Base-by-base conservation (phyloP, 2,113 vertebrate species). In the Hippotragus niger region DNA sequence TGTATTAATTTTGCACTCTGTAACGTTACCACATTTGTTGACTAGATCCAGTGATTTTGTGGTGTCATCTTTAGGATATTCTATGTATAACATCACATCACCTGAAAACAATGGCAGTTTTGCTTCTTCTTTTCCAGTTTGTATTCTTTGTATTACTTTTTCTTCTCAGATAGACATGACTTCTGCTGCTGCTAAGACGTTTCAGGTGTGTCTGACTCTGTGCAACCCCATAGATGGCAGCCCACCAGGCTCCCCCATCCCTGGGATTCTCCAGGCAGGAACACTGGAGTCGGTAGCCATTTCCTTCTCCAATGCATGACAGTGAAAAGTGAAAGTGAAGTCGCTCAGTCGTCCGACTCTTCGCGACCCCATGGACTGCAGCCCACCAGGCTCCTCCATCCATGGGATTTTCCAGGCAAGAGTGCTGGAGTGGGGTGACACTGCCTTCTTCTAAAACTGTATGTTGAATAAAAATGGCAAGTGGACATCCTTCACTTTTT, bases 351-450 rank as follows among this genome's bases (percentile, higher is more conserved):
- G 9, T 58, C 57, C 2, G 1, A 58, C 57, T 58, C 57, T 58
- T 27, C 2, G 1, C 4, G 0, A 58, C 8, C 23, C 9, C 9
- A 27, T 58, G 9, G 23, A 27, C 9, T 58, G 9, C 57, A 58
- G 57, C 23, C 57, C 57, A 27, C 9, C 57, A 58, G 23, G 23
- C 23, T 58, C 23, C 57, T 27, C 9, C 0, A 0, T 27, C 57
- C 23, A 27, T 27, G 57, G 57, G 57, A 58, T 58, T 58, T 58
- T 58, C 9, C 23, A 58, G 23, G 23, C 57, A 58, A 58, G 57
- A 10, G 23, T 58, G 9, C 9, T 58, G 57, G 23, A 58, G 57
- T 27, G 9, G 57, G 9, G 9, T 58, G 57, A 23, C 23, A 58
- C 11, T 58, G 23, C 23, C 9, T 58, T 58, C 21, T 74, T 74